A percentile compares a stretch with the other conserved stretches of the same genome.
Conservation (phyloP, 2,113 vertebrate genomes). For the Labrus mixtus region DNA sequence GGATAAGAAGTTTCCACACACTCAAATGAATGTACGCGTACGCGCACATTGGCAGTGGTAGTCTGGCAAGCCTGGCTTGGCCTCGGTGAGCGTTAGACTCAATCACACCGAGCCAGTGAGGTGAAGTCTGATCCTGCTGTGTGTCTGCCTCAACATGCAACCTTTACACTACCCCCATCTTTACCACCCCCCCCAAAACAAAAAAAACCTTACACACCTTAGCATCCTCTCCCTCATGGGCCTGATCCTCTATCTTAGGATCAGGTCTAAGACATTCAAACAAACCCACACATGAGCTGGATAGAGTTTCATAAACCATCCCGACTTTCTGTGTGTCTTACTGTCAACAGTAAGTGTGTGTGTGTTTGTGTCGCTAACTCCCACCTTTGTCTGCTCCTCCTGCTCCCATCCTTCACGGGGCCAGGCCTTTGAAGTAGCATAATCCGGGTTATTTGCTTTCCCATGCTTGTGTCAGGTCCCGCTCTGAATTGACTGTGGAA, state of each 20-base stretch:
- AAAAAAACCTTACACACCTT: conserved; percentile 10
- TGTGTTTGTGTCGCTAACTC: conserved; percentile 56
- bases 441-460: conserved; percentile 84
- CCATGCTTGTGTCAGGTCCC: conserved; percentile 81
- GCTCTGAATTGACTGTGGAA: conserved; percentile 79
- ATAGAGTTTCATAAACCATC: conserved; percentile 51
- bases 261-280: conserved; percentile 44
- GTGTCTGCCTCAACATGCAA: conserved; percentile 59
- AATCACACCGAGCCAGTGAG: conserved; percentile 61
- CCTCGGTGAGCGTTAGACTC: conserved; percentile 28
- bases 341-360: conserved; percentile 55
- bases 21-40: conserved; percentile 31
- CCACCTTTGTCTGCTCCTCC: conserved; percentile 77
- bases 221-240: conserved; percentile 19
- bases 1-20: conserved; percentile 63
- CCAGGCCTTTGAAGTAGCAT: conserved; percentile 79
- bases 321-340: conserved; percentile 54
- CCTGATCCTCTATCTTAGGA: conserved; percentile 25
- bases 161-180: conserved; percentile 28
- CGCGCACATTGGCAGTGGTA: conserved; percentile 22
- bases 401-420: conserved; percentile 76
- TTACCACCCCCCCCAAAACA: background rate
- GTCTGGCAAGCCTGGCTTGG: conserved; percentile 41
- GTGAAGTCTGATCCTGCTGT: conserved; percentile 59
- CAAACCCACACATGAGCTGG: conserved; percentile 50